Percentiles rank a stretch among this genome's conserved stretches.
phyloP scores from a whole-genome alignment of 1,140 invertebrate species.

The Lasioglossum baleicum region DNA sequence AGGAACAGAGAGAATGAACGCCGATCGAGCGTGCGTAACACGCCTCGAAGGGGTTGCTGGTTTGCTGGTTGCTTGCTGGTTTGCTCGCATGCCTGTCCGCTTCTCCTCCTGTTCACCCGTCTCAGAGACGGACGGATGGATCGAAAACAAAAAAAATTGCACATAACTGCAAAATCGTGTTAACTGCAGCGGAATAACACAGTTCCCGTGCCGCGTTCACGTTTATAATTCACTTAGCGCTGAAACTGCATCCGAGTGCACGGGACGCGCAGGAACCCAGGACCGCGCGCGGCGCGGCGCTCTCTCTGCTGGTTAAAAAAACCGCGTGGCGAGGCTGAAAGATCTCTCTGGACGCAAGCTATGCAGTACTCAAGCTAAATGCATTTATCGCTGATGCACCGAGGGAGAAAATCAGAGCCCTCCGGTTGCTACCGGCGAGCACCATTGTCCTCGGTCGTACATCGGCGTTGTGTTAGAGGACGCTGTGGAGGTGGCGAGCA shows the following conservation, averaged over 20 bases:
- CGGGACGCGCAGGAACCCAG: neutral
- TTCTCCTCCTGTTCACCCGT: neutral
- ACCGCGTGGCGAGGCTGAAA: constrained; percentile 19
- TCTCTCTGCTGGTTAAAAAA: neutral
- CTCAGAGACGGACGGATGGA: constrained; percentile 22
- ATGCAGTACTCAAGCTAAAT: constrained; percentile 69
- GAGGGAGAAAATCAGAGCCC: constrained; percentile 58
- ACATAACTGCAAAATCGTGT: constrained; percentile 68
- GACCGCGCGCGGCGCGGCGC: neutral
- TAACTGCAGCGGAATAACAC: constrained; percentile 77
- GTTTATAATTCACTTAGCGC: constrained; percentile 73
- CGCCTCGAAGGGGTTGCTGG: constrained; percentile 44
- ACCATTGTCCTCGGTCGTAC: constrained; percentile 40
- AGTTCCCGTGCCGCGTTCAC: constrained; percentile 68
- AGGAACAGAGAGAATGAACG: constrained; percentile 16
- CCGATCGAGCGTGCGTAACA: constrained; percentile 61
- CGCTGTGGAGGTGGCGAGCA: constrained; percentile 46
- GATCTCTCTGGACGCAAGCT: constrained; percentile 43
- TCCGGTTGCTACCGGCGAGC: constrained; percentile 12
- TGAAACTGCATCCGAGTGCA: constrained; percentile 65
- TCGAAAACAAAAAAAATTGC: constrained; percentile 62
- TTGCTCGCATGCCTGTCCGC: neutral
- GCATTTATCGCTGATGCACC: constrained; percentile 71
- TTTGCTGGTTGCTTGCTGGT: neutral
- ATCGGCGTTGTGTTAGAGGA: constrained; percentile 29